Conservation (phyloP, 2,888 invertebrate genomes). For the Nymphalis urticae region DNA sequence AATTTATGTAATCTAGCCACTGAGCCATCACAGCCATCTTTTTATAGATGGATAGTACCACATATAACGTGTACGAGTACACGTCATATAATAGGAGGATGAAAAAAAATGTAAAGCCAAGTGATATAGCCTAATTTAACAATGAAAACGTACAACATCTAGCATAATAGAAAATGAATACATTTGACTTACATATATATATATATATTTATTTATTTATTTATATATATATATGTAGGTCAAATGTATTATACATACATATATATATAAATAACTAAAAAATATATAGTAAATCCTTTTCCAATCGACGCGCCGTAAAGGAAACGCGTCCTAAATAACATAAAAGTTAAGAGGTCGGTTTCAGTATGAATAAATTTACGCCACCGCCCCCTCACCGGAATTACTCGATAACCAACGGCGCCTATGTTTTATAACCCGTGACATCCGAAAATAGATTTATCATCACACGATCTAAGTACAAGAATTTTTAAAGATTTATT, state of each 20-base stretch:
- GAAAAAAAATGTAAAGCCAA: no score
- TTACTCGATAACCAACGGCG: constrained; percentile 77
- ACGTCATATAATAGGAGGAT: no score
- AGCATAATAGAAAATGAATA: constrained; percentile 25
- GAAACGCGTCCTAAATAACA: constrained; percentile 78
- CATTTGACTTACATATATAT: constrained; percentile 38
- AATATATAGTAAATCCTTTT: constrained; percentile 50
- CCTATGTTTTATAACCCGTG: constrained; percentile 80
- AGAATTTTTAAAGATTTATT: background rate
- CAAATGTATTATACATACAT: no score
- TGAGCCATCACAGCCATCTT: no score
- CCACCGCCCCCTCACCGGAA: constrained; percentile 65
- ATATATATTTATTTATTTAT: no score
- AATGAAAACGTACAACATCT: background rate
- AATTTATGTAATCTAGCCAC: no score
- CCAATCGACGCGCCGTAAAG: constrained; percentile 54
- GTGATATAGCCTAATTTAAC: no score
- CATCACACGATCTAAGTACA: constrained; percentile 62
- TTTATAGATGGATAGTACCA: no score
- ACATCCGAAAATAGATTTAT: constrained; percentile 80
- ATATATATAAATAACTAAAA: no score
- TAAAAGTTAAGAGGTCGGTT: constrained; percentile 69
- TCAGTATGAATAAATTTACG: constrained; percentile 77
- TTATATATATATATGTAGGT: no score
- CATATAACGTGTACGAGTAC: no score